These are phyloP conservation scores for Neocrepidodera transversa DNA, from an alignment of 2,888 invertebrate species.

Conservation along the genomic window DNA sequence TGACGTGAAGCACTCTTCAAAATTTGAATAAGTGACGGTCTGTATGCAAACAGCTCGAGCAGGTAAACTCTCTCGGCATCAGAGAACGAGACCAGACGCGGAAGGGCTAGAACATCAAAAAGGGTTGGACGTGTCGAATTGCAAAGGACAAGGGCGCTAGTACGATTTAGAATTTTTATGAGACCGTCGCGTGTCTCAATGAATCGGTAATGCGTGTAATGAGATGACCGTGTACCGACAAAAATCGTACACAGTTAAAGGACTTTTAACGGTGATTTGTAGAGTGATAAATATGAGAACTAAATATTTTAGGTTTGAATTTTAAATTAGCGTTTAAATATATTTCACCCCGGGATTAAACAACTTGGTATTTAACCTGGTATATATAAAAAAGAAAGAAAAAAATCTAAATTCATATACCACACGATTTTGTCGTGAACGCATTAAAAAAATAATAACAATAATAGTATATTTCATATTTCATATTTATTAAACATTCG, in stretches of 20 bases:
- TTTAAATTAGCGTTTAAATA: too few species aligned
- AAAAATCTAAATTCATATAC: too few species aligned
- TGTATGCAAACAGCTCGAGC: slow-evolving; percentile 44
- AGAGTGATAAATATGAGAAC: background rate
- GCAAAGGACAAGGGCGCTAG: background rate
- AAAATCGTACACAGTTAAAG: background rate
- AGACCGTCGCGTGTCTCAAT: slow-evolving; percentile 5
- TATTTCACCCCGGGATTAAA: too few species aligned
- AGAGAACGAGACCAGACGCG: background rate
- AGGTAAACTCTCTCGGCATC: background rate
- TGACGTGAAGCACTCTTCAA: slow-evolving; percentile 47
- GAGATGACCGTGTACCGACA: slow-evolving; percentile 18
- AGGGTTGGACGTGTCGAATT: slow-evolving; percentile 7
- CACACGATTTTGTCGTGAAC: too few species aligned
- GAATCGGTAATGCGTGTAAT: slow-evolving; percentile 2
- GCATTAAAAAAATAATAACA: too few species aligned
- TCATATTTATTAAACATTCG: too few species aligned
- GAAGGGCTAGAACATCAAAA: background rate
- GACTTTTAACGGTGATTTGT: background rate
- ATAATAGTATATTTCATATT: too few species aligned
- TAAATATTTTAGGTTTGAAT: too few species aligned
- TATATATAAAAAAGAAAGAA: too few species aligned
- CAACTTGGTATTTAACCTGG: too few species aligned
- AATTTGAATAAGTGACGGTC: slow-evolving; percentile 45
- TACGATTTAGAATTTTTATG: slow-evolving; percentile 5